Conservation (phyloP, 2,797 vertebrate genomes). For the Cirrhinus mrigala region DNA sequence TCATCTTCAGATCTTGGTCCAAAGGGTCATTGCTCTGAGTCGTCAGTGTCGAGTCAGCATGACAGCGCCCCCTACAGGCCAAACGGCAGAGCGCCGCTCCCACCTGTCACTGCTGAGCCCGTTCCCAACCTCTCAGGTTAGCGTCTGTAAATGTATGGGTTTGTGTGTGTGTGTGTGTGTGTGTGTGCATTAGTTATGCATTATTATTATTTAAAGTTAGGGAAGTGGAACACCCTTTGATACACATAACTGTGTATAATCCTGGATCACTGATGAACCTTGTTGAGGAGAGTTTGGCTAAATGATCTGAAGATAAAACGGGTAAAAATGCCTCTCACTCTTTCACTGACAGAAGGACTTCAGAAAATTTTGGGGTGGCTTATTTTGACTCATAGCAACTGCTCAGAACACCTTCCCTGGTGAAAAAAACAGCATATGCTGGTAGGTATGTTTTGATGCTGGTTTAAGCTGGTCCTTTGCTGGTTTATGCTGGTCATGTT, state of each 20-base stretch:
- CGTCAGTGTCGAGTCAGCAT: conserved; percentile 82
- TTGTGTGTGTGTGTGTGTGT: neutral
- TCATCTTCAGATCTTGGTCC: conserved; percentile 93
- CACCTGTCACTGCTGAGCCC: conserved; percentile 85
- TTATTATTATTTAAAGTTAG: neutral
- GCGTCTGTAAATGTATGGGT: conserved; percentile 5
- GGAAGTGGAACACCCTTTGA: neutral
- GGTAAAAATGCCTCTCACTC: neutral
- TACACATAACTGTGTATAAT: neutral
- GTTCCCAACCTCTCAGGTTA: conserved; percentile 95
- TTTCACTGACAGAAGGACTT: neutral
- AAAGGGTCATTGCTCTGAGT: conserved; percentile 87
- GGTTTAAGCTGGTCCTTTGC: too few relatives aligned
- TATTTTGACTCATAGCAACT: too few relatives aligned
- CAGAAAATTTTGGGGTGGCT: neutral
- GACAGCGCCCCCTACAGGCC: conserved; percentile 83
- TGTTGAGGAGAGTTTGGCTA: neutral
- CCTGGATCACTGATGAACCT: neutral
- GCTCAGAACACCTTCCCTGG: too few relatives aligned
- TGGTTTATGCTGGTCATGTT: too few relatives aligned
- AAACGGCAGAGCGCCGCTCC: conserved; percentile 82
- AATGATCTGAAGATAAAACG: neutral
- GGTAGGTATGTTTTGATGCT: too few relatives aligned
- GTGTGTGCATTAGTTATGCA: neutral
- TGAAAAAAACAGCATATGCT: too few relatives aligned